These are phyloP conservation scores for Lophotriccus pileatus DNA, from an alignment of 2,797 vertebrate genomes.

Conservation along the genomic window DNA sequence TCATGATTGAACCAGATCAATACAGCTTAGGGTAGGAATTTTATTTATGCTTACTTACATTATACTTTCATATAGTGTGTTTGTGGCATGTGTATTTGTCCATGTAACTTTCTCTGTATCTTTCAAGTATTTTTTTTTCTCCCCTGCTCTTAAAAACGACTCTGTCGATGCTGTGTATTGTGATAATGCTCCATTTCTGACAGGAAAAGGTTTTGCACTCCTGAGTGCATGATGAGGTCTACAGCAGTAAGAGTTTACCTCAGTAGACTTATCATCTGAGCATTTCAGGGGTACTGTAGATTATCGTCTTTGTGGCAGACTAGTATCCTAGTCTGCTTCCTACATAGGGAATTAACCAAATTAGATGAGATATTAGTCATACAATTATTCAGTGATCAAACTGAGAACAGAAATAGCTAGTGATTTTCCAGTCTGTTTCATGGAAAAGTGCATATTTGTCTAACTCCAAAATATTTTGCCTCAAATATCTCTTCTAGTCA, in stretches of 20 bases:
- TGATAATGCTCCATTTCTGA: not conserved
- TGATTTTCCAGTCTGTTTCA: constrained; percentile 40
- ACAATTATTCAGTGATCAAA: not conserved
- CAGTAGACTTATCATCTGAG: not conserved
- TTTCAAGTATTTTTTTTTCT: not conserved
- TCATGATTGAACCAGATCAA: constrained; percentile 89
- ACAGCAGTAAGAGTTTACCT: not conserved
- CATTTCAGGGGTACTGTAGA: not conserved
- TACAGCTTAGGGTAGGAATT: constrained; percentile 91
- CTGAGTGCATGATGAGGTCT: not conserved
- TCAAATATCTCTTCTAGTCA: not conserved
- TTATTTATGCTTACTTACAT: not conserved
- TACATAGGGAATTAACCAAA: not conserved
- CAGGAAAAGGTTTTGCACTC: not conserved
- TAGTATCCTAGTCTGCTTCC: not conserved
- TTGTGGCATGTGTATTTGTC: not conserved
- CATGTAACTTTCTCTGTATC: not conserved
- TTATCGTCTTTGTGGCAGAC: not conserved
- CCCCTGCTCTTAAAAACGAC: not conserved
- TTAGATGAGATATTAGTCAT: not conserved
- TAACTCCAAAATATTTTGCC: constrained; percentile 8
- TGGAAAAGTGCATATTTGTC: not conserved
- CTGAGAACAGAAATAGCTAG: not conserved
- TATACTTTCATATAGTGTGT: not conserved
- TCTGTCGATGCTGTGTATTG: not conserved